Base-by-base conservation (phyloP, 2,888 invertebrate species). In the Drosophila emarginata region DNA sequence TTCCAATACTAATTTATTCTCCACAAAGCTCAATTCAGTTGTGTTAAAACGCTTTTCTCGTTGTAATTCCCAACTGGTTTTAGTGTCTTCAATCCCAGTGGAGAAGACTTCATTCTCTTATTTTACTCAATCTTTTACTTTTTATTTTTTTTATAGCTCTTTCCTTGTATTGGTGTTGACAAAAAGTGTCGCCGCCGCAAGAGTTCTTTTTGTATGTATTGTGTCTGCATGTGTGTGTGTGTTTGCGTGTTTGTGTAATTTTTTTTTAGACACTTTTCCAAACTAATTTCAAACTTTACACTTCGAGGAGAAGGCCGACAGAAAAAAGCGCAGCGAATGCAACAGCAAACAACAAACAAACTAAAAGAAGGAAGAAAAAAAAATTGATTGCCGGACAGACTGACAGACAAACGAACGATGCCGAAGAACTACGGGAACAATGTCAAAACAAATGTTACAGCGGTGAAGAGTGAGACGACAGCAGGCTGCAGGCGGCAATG, bases 211-310 rank as follows among this genome's bases (percentile, higher is more conserved):
- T 40, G n/a, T 12, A 28, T 28, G 53, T 18, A 28, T 64, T 23
- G 60, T 52, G 40, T 36, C 5, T 26, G 15, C 15, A 18, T 63
- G 72, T 72, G 36, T 63, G 52, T 67, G 26, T 53, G 52, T 14
- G 53, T 39, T 18, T 56, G 32, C 21, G 21, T 45, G 45, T 21
- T 45, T 45, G 21, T 45, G 45, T 45, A 21, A 21, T 45, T 45
- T 59, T 32, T 59, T 69, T 58, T 36, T 37, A 67, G 32, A 59
- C 58, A 66, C 67, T 70, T 72, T 56, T 66, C 66, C 59, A 79
- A 87, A 81, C 88, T 88, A 86, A 81, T 81, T 88, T 82, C 68
- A 67, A 87, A 88, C 70, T 87, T 88, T 77, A 67, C 86, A 70
- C 70, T 79, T 59, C 23, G 18, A 28, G 54, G 15, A 15, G 15